Conservation (phyloP, 2,888 invertebrate genomes). For the Drosophila ustulata region DNA sequence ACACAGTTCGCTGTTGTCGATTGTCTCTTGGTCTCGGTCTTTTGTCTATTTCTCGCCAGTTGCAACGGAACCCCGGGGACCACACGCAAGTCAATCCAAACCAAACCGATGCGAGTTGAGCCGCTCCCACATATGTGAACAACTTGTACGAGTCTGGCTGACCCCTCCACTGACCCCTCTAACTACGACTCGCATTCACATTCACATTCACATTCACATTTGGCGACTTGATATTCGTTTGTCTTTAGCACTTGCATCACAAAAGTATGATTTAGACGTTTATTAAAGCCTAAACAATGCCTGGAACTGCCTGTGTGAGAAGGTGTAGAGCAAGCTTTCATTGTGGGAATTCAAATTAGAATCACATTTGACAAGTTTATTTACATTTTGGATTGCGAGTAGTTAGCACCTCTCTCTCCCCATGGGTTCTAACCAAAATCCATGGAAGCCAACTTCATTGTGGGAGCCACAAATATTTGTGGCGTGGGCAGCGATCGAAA, state of each 20-base stretch:
- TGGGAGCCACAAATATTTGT: constrained; percentile 32
- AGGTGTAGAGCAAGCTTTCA: constrained; percentile 44
- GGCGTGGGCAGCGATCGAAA: constrained; percentile 12
- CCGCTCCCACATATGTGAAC: constrained; percentile 43
- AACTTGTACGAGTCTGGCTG: constrained; percentile 2
- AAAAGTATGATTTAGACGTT: constrained; percentile 78
- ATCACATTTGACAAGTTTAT: constrained; percentile 68
- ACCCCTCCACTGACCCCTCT: constrained; percentile 38
- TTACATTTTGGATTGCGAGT: constrained; percentile 49
- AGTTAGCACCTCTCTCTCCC: constrained; percentile 66
- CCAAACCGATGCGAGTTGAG: not conserved
- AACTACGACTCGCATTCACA: not conserved
- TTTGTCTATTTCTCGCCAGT: constrained; percentile 19
- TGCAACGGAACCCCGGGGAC: constrained; percentile 29
- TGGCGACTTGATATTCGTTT: constrained; percentile 67
- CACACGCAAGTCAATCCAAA: constrained; percentile 37
- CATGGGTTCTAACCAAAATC: constrained; percentile 14
- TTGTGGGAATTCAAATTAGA: constrained; percentile 74
- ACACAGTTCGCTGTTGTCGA: constrained; percentile 62
- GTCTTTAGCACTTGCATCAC: constrained; percentile 79
- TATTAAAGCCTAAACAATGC: constrained; percentile 75
- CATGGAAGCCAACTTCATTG: constrained; percentile 8
- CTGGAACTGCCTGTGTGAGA: constrained; percentile 4
- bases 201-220: constrained; percentile 18
- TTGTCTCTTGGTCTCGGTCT: constrained; percentile 32